phyloP scores from a whole-genome alignment of 2,113 vertebrate species.

The Centrocercus urophasianus region DNA sequence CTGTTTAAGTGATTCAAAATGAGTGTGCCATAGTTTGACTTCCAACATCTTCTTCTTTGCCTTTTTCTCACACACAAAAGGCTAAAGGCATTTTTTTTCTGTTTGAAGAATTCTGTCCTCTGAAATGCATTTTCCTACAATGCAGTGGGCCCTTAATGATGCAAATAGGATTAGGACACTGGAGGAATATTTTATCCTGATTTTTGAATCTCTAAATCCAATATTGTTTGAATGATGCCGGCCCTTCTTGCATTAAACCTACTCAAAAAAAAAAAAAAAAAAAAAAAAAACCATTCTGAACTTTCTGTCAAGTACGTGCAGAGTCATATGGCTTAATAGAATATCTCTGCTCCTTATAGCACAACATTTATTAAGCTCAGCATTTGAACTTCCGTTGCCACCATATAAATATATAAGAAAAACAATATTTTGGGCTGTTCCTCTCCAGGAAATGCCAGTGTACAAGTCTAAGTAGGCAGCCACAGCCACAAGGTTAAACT shows the following conservation, averaged over 20 bases:
- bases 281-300: not conserved
- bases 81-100: slow-evolving; percentile 6
- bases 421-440: not conserved
- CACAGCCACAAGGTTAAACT: not conserved
- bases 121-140: slow-evolving; percentile 14
- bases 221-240: not conserved
- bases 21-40: not conserved
- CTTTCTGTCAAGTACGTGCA: not conserved
- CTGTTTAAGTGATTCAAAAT: slow-evolving; percentile 5
- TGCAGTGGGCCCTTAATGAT: slow-evolving; percentile 9
- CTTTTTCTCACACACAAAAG: slow-evolving; percentile 17
- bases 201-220: slow-evolving; percentile 37
- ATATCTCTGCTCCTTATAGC: not conserved
- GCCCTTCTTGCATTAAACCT: slow-evolving; percentile 1
- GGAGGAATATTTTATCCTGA: slow-evolving; percentile 34
- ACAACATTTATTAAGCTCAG: not conserved
- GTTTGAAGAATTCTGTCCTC: slow-evolving; percentile 16
- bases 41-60: slow-evolving; percentile 1
- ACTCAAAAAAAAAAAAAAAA: not conserved
- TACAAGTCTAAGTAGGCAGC: not conserved
- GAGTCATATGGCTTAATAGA: not conserved
- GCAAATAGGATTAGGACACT: slow-evolving; percentile 46
- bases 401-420: not conserved
- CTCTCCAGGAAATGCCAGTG: not conserved
- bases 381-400: not conserved